Evolutionary conservation across 2,797 vertebrate genomes (phyloP), one percentile per base, ranked within the genome.

Genomic region (Danio jaintianensis): DNA sequence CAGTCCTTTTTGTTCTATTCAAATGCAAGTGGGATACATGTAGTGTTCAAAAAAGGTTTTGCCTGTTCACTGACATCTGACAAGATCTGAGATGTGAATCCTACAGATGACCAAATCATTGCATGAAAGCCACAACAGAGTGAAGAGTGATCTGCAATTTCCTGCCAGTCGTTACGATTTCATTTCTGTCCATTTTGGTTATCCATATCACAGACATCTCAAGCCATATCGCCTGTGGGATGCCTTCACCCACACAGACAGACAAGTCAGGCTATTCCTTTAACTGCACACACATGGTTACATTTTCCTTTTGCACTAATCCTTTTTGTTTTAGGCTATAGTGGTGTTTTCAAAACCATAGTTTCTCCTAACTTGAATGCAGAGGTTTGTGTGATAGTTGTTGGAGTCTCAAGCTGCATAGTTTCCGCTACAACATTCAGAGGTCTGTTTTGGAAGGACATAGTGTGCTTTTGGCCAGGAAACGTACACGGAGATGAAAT

Each of bases 391-490:
- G 42, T 50, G 61, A 47, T 62, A 52, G 58, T 59, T 18, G 56
- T 47, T 56, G 55, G 36, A 80, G 29, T 64, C n/a, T 66, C 62
- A 48, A 50, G 56, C 68, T 63, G 82, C 89, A 88, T 85, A 68
- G 89, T 91, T 92, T 91, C 88, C 89, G 84, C 82, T 87, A 85
- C 87, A 16, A 68, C 85, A 82, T 90, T 71, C 61, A 72, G 50
- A 88, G 92, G 85, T 89, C 87, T 85, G 83, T 89, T 87, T 73
- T 91, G 86, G 88, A 93, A 89, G 90, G 91, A 92, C 88, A 84
- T 82, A 69, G 79, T 85, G 78, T 50, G 63, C 72, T 87, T 78
- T 85, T 82, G 82, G 91, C 91, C 91, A 92, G 88, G 84, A 89
- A 80, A 88, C 84, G 76, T 62, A 82, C 73, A 84, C 86, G 75